These are phyloP conservation scores for Macropis europaea DNA, from an alignment of 2,888 invertebrate genomes.

Conservation along the genomic window DNA sequence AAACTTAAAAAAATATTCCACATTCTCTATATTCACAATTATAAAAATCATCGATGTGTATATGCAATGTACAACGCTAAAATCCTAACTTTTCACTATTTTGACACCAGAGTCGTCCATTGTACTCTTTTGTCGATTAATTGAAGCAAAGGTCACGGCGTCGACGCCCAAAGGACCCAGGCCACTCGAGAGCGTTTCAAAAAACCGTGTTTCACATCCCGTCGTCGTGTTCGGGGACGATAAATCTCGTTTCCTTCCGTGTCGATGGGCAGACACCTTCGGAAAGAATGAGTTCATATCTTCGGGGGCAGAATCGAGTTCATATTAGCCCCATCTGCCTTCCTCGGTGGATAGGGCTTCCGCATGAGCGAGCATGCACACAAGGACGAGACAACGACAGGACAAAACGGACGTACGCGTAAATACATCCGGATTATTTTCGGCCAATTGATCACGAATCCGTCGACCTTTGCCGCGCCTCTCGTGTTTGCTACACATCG, in stretches of 20 bases:
- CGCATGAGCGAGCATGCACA: conserved; percentile 71
- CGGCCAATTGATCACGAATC: conserved; percentile 79
- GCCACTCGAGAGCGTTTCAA: conserved; percentile 6
- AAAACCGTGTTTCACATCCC: conserved; percentile 29
- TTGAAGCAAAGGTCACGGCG: neutral
- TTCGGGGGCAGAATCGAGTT: conserved; percentile 74
- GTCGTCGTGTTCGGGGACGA: conserved; percentile 53
- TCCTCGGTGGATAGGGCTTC: conserved; percentile 70
- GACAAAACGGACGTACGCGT: conserved; percentile 62
- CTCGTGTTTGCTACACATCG: conserved; percentile 73
- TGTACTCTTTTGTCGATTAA: no score
- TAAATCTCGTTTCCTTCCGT: conserved; percentile 74
- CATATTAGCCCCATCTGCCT: conserved; percentile 79
- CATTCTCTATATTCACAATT: no score
- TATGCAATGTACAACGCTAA: no score
- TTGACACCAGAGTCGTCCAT: neutral
- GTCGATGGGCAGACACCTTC: conserved; percentile 62
- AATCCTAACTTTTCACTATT: no score
- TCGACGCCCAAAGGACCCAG: neutral
- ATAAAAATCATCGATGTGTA: no score
- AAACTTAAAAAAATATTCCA: no score
- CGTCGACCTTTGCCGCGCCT: conserved; percentile 72
- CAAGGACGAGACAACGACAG: conserved; percentile 56
- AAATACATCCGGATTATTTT: conserved; percentile 75
- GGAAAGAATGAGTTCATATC: conserved; percentile 76